Conservation (phyloP, 2,888 invertebrate species). For the Caenorhabditis sp. region DNA sequence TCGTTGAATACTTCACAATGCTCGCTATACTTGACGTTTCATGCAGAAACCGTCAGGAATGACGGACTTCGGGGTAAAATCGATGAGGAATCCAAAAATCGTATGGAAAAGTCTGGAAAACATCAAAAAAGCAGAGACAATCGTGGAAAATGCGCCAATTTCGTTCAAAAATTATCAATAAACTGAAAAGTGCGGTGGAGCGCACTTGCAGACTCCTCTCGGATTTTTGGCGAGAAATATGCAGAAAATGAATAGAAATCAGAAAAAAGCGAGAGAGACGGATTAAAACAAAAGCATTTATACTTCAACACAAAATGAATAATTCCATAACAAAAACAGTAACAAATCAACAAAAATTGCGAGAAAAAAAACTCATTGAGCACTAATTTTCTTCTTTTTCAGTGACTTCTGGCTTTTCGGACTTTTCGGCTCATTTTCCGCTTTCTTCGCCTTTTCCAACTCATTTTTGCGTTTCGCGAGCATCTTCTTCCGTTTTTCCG, state of each 20-base stretch:
- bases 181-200: slow-evolving; percentile 19
- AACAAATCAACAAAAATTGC: background rate
- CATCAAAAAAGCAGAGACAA: no score
- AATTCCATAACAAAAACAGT: slow-evolving; percentile 10
- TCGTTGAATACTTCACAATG: no score
- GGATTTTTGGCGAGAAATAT: background rate
- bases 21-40: no score
- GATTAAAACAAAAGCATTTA: background rate
- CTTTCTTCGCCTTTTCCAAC: background rate
- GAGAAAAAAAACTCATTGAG: slow-evolving; percentile 6
- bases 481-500: slow-evolving; percentile 38
- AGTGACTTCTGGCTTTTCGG: slow-evolving; percentile 2
- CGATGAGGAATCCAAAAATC: no score
- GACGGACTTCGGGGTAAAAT: no score
- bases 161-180: background rate
- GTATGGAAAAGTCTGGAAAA: background rate
- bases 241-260: background rate
- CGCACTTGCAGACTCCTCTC: slow-evolving; percentile 7
- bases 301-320: slow-evolving; percentile 4
- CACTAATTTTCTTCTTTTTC: slow-evolving; percentile 24
- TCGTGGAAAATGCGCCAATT: no score
- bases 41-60: no score
- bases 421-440: background rate
- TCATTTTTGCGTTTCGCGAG: slow-evolving; percentile 40
- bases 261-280: background rate